Base-by-base conservation (phyloP, 2,113 vertebrate species). In the Halcyon malimbica region DNA sequence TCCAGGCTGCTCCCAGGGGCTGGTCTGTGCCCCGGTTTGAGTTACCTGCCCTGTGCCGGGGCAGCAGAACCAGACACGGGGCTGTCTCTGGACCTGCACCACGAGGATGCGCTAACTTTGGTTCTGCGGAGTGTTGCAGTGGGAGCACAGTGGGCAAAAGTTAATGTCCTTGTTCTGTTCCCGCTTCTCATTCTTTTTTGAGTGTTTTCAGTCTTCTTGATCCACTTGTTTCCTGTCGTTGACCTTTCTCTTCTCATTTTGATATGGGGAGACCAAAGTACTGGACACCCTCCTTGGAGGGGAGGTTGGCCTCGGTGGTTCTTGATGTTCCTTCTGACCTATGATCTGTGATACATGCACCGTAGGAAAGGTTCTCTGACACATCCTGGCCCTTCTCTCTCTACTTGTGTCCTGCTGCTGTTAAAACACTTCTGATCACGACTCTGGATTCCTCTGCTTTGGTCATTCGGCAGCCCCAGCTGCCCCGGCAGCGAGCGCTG, bases 401-500 rank as follows among this genome's bases (percentile, higher is more conserved):
- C 50, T 29, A 42, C 16, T 42, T 42, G 11, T 23, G 16, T 53
- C 87, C 41, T 50, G 46, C n/a, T 74, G 85, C 51, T 57, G 35
- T 29, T 83, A 5, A 84, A 81, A 59, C 3, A 5, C 70, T 62
- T 69, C 5, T 26, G 42, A 8, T 19, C 11, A 6, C 0, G 3
- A 2, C 59, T 21, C 29, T 33, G 83, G 25, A 4, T 10, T 59
- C 51, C 75, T 35, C 41, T 48, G 67, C 63, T 25, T 1, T 3
- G 74, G 53, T 6, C 25, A 16, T 1, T 6, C 1, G 9, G 4
- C 63, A 35, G 51, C 16, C 29, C 29, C 87, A 16, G 70, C 6
- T 7, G 11, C 14, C 39, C 1, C 8, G 42, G 48, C 67, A 11
- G 37, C 1, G 5, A 41, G 39, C 3, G 0, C 1, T 0, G 2